Evolutionary conservation across 1,140 invertebrate genomes (phyloP).

Genomic region (Sitobion miscanthi): DNA sequence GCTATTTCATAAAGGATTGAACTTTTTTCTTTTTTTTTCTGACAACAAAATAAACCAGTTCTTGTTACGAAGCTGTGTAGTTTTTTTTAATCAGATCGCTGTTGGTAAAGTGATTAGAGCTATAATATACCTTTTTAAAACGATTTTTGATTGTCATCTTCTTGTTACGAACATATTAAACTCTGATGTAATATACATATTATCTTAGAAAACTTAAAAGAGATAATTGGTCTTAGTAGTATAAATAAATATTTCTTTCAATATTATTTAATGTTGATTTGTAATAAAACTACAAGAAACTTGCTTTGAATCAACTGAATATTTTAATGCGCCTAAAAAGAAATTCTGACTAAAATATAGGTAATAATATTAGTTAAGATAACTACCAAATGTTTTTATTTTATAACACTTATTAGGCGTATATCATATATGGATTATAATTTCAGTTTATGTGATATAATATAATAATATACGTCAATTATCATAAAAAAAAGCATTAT

Average conservation of each 20-base stretch:
- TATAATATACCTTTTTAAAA: slow-evolving; percentile 14
- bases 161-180: not conserved
- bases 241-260: not conserved
- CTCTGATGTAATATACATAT: too few relatives aligned
- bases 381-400: not conserved
- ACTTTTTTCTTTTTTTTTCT: not conserved
- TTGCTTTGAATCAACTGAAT: not conserved
- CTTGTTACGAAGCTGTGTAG: not conserved
- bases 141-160: slow-evolving; percentile 49
- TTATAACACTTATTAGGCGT: not conserved
- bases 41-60: slow-evolving; percentile 49
- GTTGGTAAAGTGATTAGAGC: slow-evolving; percentile 11
- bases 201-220: not conserved
- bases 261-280: not conserved
- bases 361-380: not conserved
- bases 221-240: too few relatives aligned
- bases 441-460: not conserved
- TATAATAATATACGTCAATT: not conserved
- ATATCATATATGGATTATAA: slow-evolving; percentile 3
- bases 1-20: slow-evolving; percentile 39
- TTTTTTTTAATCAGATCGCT: slow-evolving; percentile 51
- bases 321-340: not conserved
- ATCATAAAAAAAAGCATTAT: slow-evolving; percentile 20
- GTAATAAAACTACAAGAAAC: not conserved
- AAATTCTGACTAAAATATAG: not conserved